Evolutionary conservation across 2,888 invertebrate species (phyloP), one percentile per base, ranked within the genome.

Genomic region (Auanema sp.): DNA sequence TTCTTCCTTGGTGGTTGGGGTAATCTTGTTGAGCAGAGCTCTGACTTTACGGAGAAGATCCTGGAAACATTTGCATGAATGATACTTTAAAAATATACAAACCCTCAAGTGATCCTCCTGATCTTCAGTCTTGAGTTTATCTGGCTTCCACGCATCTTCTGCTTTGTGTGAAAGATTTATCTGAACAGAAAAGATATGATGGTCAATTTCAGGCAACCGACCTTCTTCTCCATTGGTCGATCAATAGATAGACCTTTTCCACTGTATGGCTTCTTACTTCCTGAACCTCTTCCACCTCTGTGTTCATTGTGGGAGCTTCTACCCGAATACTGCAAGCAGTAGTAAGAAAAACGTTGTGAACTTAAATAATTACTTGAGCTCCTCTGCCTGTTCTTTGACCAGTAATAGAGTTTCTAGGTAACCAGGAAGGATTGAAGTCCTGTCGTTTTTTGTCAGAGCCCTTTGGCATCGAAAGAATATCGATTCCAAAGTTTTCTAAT

Each of bases 1-100:
- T 1, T 64, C 71, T 0, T 60, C 64, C 61, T 73, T 71, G 10
- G 73, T 75, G 12, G 71, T 73, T 8, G 79, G 80, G 8, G 80
- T 78, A 52, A 80, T 71, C 64, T 80, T 80, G 73, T 80, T 79
- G 60, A 80, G 68, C 21, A 80, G 53, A 16, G 77, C 64, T 21
- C 80, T 72, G 16, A 76, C 72, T 23, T 66, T 66, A 60, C 77
- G 77, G 60, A 71, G 66, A 11, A 71, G 58, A n/a, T 57, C 58
- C 69, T 70, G 47, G 47, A 47, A 47, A 47, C 21, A 47, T 16
- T 21, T 5, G 3, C 3, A 10, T 16, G 47, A 47, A 47, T 23
- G 40, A 16, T 54, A 16, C n/a, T 18, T 23, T 8, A 18, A 40
- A 42, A 18, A 51, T 53, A 18, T 24, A 43, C 12, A 6, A 41